Conservation (phyloP, 2,888 invertebrate species). For the Synanthedon tipuliformis region DNA sequence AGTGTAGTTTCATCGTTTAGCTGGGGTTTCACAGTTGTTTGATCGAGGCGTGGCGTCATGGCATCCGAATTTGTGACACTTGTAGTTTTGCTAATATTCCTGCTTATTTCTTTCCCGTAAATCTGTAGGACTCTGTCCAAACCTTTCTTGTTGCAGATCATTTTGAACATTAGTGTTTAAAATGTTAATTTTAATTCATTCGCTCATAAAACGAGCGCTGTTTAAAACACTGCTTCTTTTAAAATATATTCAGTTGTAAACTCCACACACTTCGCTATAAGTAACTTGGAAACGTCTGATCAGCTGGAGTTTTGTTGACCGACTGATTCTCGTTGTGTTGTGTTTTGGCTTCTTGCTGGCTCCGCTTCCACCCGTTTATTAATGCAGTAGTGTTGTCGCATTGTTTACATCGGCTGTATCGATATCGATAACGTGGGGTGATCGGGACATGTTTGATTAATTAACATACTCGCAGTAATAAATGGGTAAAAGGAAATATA, state of each 20-base stretch:
- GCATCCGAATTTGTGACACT: slow-evolving; percentile 72
- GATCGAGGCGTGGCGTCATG: slow-evolving; percentile 63
- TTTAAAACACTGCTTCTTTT: neutral
- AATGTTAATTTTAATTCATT: neutral
- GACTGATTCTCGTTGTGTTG: slow-evolving; percentile 53
- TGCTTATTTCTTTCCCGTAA: slow-evolving; percentile 56
- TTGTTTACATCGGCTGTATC: slow-evolving; percentile 58
- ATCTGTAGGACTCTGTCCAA: slow-evolving; percentile 47
- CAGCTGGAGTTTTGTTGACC: slow-evolving; percentile 34
- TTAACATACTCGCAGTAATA: too few species aligned
- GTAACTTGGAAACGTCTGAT: slow-evolving; percentile 24
- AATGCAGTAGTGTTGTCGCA: slow-evolving; percentile 30
- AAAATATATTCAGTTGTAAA: neutral
- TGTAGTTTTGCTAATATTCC: slow-evolving; percentile 72
- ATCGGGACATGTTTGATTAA: too few species aligned
- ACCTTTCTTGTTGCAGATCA: slow-evolving; percentile 55
- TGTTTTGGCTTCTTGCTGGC: slow-evolving; percentile 54
- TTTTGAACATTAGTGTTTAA: slow-evolving; percentile 15
- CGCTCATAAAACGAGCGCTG: neutral
- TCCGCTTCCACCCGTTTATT: slow-evolving; percentile 39
- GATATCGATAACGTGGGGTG: slow-evolving; percentile 29
- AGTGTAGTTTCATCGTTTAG: slow-evolving; percentile 44
- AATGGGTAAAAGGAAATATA: too few species aligned
- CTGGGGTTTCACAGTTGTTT: slow-evolving; percentile 32
- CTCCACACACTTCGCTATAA: neutral